phyloP scores from a whole-genome alignment of 2,113 vertebrate genomes.

The Ochotona curzoniae region DNA sequence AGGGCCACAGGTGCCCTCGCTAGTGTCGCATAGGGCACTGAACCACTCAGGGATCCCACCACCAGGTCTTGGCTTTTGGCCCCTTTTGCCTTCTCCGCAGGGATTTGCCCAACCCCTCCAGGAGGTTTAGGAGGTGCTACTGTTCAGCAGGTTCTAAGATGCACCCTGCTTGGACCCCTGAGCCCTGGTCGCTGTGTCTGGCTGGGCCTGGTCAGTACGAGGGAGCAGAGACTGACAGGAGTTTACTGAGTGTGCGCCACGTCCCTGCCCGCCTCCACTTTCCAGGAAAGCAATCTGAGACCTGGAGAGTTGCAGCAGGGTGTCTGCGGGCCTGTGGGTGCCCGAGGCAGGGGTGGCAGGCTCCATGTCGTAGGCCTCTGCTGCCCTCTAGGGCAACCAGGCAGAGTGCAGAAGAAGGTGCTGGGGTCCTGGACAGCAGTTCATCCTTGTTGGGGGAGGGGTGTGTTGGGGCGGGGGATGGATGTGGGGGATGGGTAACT shows the following conservation, averaged over 20 bases:
- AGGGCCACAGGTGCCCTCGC: fast-evolving
- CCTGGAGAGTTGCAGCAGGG: no score
- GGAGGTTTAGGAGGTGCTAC: no score
- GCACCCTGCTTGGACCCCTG: no score
- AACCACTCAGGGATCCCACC: no score
- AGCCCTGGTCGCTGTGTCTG: neutral
- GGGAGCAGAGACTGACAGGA: fast-evolving
- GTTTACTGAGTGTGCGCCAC: neutral
- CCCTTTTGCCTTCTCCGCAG: no score
- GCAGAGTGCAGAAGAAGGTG: neutral
- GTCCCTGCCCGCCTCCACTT: neutral
- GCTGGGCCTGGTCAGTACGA: neutral
- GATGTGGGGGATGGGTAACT: neutral
- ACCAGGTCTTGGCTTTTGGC: no score
- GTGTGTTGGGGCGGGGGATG: no score
- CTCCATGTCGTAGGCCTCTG: fast-evolving
- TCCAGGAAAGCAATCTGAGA: neutral
- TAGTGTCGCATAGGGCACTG: no score
- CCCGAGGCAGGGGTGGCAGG: neutral
- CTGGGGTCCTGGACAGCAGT: constrained; percentile 75
- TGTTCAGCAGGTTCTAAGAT: no score
- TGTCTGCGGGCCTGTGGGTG: neutral
- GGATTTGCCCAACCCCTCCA: no score
- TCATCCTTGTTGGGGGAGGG: no score
- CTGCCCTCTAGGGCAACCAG: no score